phyloP scores from a whole-genome alignment of 2,888 invertebrate species.

The Drosophila emarginata region DNA sequence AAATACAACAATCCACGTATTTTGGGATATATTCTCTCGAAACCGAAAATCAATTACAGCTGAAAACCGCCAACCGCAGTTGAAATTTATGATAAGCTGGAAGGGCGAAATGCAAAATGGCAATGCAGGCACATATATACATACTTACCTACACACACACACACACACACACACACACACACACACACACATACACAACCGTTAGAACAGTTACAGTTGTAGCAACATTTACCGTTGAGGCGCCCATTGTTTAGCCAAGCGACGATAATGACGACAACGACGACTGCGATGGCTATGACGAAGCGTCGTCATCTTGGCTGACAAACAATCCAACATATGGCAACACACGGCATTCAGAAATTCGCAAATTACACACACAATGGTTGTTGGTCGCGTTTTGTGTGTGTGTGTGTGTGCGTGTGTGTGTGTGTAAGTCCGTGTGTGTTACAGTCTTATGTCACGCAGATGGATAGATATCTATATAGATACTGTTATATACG shows the following conservation, averaged over 20 bases:
- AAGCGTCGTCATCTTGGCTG: conserved; percentile 7
- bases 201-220: conserved; percentile 1
- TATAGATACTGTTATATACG: conserved; percentile 43
- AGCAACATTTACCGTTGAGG: conserved; percentile 15
- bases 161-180: not conserved
- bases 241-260: conserved; percentile 32
- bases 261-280: conserved; percentile 51
- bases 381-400: conserved; percentile 45
- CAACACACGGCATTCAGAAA: conserved; percentile 6
- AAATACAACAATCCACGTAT: not conserved
- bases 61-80: conserved; percentile 28
- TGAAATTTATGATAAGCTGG: conserved; percentile 36
- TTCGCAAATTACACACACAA: conserved; percentile 58
- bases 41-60: conserved; percentile 37
- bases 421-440: conserved; percentile 25
- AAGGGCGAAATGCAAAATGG: conserved; percentile 9
- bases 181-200: not conserved
- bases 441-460: conserved; percentile 64
- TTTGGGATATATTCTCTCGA: not conserved
- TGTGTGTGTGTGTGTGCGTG: conserved; percentile 31
- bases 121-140: conserved; percentile 2
- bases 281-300: conserved; percentile 52
- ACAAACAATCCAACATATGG: conserved; percentile 41
- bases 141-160: not conserved
- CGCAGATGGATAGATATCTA: conserved; percentile 42